Evolutionary conservation across 2,797 vertebrate genomes (phyloP).

Genomic region (Coccyzus lansbergi): DNA sequence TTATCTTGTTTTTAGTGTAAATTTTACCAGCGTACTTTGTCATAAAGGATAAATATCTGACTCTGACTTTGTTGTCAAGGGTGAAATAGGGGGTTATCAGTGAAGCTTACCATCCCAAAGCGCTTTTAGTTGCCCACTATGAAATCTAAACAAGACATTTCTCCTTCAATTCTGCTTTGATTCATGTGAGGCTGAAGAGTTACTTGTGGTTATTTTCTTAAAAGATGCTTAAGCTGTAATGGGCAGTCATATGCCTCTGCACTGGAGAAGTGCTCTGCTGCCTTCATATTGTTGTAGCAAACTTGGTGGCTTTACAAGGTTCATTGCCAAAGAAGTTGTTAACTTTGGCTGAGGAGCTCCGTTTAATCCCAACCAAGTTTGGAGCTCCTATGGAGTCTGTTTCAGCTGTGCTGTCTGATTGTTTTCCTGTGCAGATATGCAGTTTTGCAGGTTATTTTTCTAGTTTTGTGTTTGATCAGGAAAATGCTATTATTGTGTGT

Average conservation of each 20-base stretch:
- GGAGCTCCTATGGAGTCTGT: slow-evolving; percentile 40
- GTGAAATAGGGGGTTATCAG: not conserved
- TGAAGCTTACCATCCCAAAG: not conserved
- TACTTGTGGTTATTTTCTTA: not conserved
- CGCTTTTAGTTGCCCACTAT: not conserved
- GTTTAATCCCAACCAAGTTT: slow-evolving; percentile 38
- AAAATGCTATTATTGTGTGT: not conserved
- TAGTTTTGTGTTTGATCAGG: not conserved
- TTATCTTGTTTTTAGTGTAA: not conserved
- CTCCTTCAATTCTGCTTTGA: not conserved
- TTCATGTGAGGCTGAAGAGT: not conserved
- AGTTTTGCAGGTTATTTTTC: slow-evolving; percentile 43
- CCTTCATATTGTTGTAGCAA: slow-evolving; percentile 8
- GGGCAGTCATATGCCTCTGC: not conserved
- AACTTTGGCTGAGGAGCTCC: slow-evolving; percentile 46
- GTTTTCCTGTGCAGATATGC: slow-evolving; percentile 46
- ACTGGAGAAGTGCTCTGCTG: not conserved
- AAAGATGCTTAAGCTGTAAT: not conserved
- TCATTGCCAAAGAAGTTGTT: slow-evolving; percentile 57
- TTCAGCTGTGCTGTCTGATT: slow-evolving; percentile 36
- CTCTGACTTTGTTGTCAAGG: not conserved
- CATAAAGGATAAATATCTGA: rapidly evolving
- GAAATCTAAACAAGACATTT: not conserved
- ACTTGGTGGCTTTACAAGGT: not conserved
- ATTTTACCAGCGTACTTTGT: not conserved